These are phyloP conservation scores for Myrmophylax atrothorax DNA, from an alignment of 2,113 vertebrate genomes.

Conservation along the genomic window DNA sequence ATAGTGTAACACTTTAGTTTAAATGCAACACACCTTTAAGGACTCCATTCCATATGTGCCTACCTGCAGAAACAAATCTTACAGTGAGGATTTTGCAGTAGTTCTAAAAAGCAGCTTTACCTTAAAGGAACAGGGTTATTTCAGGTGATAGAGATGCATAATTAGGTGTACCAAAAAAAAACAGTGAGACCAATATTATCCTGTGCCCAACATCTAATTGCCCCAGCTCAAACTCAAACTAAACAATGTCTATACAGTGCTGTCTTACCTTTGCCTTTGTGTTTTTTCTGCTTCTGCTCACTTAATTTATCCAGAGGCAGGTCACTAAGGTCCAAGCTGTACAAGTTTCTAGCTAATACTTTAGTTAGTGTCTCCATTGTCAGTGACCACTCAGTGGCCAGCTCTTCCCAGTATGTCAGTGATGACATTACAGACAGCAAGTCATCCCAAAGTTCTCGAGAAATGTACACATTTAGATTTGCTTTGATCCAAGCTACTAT, in stretches of 20 bases:
- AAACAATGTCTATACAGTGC: background rate
- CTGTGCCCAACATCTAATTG: background rate
- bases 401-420: conserved; percentile 96
- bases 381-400: conserved; percentile 97
- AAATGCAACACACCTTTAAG: background rate
- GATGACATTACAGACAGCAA: conserved; percentile 93
- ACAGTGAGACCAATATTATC: background rate
- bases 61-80: background rate
- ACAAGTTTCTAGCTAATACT: conserved; percentile 96
- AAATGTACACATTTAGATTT: conserved; percentile 96
- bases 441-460: conserved; percentile 97
- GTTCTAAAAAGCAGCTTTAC: background rate
- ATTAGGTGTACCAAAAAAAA: background rate
- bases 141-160: background rate
- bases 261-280: conserved; percentile 96
- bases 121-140: background rate
- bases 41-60: background rate
- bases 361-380: conserved; percentile 99
- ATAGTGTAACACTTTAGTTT: background rate
- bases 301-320: conserved; percentile 96
- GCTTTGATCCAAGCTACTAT: conserved; percentile 99
- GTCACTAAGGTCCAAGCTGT: conserved; percentile 93
- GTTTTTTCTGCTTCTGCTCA: conserved; percentile 98
- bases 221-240: background rate
- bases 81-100: background rate